Conservation (phyloP, 2,797 vertebrate species). For the Apodemus agrarius region DNA sequence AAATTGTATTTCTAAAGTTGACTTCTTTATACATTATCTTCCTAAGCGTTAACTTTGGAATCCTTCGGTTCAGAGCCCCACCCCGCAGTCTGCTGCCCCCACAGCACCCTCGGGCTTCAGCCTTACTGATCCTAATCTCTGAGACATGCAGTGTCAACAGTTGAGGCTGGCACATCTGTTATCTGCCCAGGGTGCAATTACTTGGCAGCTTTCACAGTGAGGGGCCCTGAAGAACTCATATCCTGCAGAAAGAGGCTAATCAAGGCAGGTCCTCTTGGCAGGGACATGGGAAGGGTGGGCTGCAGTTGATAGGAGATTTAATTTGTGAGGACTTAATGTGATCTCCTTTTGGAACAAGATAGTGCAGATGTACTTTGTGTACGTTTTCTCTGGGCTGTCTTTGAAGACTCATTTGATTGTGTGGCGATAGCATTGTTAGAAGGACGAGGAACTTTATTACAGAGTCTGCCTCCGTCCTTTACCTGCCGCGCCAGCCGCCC, state of each 20-base stretch:
- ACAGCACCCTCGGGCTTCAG: slow-evolving; percentile 76
- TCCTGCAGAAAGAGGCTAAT: slow-evolving; percentile 87
- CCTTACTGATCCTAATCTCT: slow-evolving; percentile 83
- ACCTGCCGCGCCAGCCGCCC: slow-evolving; percentile 69
- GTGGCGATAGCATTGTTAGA: slow-evolving; percentile 85
- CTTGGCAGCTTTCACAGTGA: slow-evolving; percentile 83
- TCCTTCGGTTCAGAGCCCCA: background rate
- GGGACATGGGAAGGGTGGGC: slow-evolving; percentile 78
- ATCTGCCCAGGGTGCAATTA: slow-evolving; percentile 86
- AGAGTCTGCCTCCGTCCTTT: slow-evolving; percentile 76
- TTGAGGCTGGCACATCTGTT: slow-evolving; percentile 80
- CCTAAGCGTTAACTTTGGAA: background rate
- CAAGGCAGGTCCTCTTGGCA: slow-evolving; percentile 83
- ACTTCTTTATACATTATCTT: background rate
- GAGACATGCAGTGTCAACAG: slow-evolving; percentile 77
- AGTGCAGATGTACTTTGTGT: slow-evolving; percentile 84
- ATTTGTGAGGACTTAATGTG: slow-evolving; percentile 88
- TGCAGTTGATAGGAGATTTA: slow-evolving; percentile 87
- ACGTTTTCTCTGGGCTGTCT: slow-evolving; percentile 84
- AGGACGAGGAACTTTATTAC: slow-evolving; percentile 86
- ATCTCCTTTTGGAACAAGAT: slow-evolving; percentile 88
- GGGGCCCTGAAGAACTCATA: slow-evolving; percentile 87
- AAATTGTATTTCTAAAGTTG: slow-evolving; percentile 20
- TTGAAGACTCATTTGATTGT: slow-evolving; percentile 88
- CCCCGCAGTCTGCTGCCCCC: background rate